Percentiles rank a stretch among this genome's conserved stretches.
Evolutionary conservation across 2,797 vertebrate genomes (phyloP).

Genomic region (Apodemus agrarius): DNA sequence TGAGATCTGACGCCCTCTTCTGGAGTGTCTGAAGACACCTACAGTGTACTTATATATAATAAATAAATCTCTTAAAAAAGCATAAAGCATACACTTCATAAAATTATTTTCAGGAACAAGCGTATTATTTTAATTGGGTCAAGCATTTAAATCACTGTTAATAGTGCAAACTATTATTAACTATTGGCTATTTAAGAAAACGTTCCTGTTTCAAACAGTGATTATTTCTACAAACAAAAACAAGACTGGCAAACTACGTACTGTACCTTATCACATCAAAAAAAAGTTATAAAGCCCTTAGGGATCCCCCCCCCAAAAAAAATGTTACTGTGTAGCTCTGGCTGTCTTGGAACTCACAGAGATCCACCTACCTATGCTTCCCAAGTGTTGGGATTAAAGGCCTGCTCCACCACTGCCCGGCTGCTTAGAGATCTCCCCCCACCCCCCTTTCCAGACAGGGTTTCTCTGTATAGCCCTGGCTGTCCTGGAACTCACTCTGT

Average conservation of each 20-base stretch:
- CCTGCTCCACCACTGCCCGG: neutral
- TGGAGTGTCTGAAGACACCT: no score
- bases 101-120: neutral
- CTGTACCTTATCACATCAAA: conserved; percentile 17
- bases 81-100: conserved; percentile 14
- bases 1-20: no score
- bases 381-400: neutral
- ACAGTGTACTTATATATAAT: no score
- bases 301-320: neutral
- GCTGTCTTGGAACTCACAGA: neutral
- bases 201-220: conserved; percentile 7
- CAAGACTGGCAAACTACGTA: conserved; percentile 2
- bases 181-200: neutral
- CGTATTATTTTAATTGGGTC: neutral
- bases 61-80: no score
- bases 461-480: neutral
- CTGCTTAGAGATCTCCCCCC: neutral
- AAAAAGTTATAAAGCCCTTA: conserved; percentile 29
- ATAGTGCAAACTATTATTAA: neutral
- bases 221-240: conserved; percentile 32
- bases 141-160: neutral
- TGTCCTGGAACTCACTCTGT: neutral
- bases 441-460: no score
- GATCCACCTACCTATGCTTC: neutral
- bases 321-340: neutral